These are phyloP conservation scores for Aleiodes testaceus DNA, from an alignment of 2,888 invertebrate species.

Conservation along the genomic window DNA sequence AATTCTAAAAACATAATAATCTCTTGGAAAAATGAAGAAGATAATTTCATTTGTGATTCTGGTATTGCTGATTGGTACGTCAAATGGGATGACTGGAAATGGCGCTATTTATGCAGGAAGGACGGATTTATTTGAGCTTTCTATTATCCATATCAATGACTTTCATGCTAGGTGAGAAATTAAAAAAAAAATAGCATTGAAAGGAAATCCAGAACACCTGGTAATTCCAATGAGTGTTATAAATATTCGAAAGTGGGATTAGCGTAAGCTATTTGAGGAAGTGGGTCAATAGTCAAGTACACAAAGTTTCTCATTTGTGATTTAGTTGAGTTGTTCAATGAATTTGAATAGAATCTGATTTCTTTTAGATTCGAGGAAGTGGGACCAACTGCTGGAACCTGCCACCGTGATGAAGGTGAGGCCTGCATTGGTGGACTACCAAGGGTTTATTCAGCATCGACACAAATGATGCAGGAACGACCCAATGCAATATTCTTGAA, in stretches of 20 bases:
- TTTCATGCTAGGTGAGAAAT: slow-evolving; percentile 76
- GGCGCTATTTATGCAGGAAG: slow-evolving; percentile 58
- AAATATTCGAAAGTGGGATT: too few species aligned
- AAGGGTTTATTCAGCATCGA: slow-evolving; percentile 76
- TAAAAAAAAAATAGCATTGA: background rate
- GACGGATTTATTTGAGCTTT: slow-evolving; percentile 74
- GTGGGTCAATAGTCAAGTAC: too few species aligned
- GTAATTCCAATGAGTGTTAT: background rate
- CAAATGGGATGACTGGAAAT: slow-evolving; percentile 57
- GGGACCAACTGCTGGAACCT: slow-evolving; percentile 75
- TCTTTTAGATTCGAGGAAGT: slow-evolving; percentile 78
- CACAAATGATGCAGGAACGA: slow-evolving; percentile 72
- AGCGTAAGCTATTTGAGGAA: too few species aligned
- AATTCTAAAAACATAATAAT: too few species aligned
- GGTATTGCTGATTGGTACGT: slow-evolving; percentile 44
- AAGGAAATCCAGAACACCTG: background rate
- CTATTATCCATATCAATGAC: slow-evolving; percentile 77
- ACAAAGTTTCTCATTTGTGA: too few species aligned
- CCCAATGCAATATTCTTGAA: slow-evolving; percentile 81
- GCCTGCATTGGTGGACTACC: slow-evolving; percentile 83
- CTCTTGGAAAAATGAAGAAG: slow-evolving; percentile 25
- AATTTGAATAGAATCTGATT: too few species aligned
- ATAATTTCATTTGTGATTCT: background rate
- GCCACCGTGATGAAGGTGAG: slow-evolving; percentile 72
- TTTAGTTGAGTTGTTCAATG: too few species aligned